phyloP scores from a whole-genome alignment of 1,140 invertebrate genomes.

The Pachyrhynchus sulphureomaculatus region DNA sequence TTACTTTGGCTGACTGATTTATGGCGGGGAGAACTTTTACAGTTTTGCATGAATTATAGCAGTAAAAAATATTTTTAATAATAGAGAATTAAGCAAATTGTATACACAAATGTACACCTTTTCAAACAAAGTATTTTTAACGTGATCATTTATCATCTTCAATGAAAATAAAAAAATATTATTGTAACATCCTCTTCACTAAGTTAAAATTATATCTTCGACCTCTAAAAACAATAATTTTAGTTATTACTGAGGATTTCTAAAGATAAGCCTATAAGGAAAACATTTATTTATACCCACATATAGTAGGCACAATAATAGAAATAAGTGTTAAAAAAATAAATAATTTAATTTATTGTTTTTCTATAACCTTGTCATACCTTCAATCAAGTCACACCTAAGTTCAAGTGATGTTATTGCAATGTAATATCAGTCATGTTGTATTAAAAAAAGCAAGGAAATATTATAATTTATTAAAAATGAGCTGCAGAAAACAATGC shows the following conservation, averaged over 20 bases:
- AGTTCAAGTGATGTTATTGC: slow-evolving; percentile 15
- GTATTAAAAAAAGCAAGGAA: slow-evolving; percentile 1
- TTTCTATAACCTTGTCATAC: slow-evolving; percentile 6
- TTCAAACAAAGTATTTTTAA: too few species aligned
- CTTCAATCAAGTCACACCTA: slow-evolving; percentile 6
- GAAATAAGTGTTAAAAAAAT: slow-evolving; percentile 3
- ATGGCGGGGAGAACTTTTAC: too few species aligned
- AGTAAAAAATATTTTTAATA: too few species aligned
- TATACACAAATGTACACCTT: too few species aligned
- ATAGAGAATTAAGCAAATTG: too few species aligned
- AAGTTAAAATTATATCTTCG: too few species aligned
- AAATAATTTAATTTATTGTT: neutral
- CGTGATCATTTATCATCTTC: too few species aligned
- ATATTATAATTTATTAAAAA: slow-evolving; percentile 1
- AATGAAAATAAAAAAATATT: too few species aligned
- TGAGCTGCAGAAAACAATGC: neutral
- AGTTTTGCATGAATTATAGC: too few species aligned
- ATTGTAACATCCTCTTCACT: too few species aligned
- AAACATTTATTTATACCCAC: neutral
- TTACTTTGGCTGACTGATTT: too few species aligned
- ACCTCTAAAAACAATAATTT: too few species aligned
- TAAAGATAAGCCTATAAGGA: neutral
- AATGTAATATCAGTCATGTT: slow-evolving; percentile 12
- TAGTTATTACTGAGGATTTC: neutral
- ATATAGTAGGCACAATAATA: neutral